Evolutionary conservation across 2,888 invertebrate species (phyloP), one percentile per base, ranked within the genome.

Genomic region (Prionchulus punctatus): DNA sequence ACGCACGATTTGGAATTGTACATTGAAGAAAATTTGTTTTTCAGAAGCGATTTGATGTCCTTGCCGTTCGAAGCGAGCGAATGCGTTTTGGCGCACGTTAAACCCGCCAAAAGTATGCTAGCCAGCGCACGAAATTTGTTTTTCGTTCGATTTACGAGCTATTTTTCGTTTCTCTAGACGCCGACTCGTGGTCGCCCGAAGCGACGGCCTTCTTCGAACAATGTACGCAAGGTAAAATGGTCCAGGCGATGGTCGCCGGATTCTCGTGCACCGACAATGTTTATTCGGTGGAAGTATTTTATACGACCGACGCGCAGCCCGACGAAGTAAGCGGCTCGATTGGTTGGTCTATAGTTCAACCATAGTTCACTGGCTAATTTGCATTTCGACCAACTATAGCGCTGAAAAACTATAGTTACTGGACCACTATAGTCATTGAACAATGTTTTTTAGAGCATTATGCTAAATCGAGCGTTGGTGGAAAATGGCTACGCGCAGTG

Each of bases 61-160:
- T 78, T 94, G 72, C 96, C 96, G 55, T 96, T 96, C 81, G 94
- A 96, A 80, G 89, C 94, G 57, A 84, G 87, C 51, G 96, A 98
- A 77, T 89, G 92, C 71, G 80, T 84, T 71, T 77, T 98, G 68
- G 88, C 88, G n/a, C 83, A 88, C 74, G 79, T 92, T 65, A 81
- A 81, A 73, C 86, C 90, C 57, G 77, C 80, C 57, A 79, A 80
- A 69, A 83, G 87, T 83, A 73, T 72, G 71, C 70, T 51, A 43
- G 47, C 4, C 23, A 23, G 47, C 15, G 7, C n/a, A 23, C 23
- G 12, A 30, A 21, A 49, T 49, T 49, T 28, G 25, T 18, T 27
- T 48, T 7, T 54, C 12, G 43, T 30, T 28, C n/a, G 43, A n/a
- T n/a, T n/a, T n/a, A n/a, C n/a, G n/a, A n/a, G n/a, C n/a, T n/a